These are phyloP conservation scores for Ploceus nigricollis DNA, from an alignment of 2,113 vertebrate genomes.

Conservation along the genomic window DNA sequence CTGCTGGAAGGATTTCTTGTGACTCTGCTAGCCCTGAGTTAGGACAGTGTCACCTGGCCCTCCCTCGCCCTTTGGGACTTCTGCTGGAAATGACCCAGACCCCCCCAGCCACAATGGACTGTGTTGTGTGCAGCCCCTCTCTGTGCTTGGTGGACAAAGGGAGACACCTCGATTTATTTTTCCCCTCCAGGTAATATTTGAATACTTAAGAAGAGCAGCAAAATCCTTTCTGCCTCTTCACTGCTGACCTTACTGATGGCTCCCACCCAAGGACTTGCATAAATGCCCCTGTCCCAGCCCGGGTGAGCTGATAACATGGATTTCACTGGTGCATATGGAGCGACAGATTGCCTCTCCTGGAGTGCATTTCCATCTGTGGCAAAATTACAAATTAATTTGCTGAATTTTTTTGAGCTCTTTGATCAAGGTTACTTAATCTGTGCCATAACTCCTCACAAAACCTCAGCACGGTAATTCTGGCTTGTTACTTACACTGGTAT, in stretches of 20 bases:
- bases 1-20: neutral
- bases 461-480: neutral
- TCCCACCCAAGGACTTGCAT: neutral
- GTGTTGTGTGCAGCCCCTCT: rapidly evolving
- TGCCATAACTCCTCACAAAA: neutral
- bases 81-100: neutral
- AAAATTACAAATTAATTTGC: slow-evolving; percentile 41
- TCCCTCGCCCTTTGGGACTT: neutral
- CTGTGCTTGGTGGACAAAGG: neutral
- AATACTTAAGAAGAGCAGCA: neutral
- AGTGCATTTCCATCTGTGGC: slow-evolving; percentile 28
- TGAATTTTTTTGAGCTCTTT: slow-evolving; percentile 8
- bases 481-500: neutral
- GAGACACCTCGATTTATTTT: neutral
- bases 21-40: neutral
- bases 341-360: slow-evolving; percentile 39
- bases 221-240: neutral
- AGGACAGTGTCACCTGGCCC: neutral
- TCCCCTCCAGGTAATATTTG: neutral
- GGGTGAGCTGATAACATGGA: neutral
- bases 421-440: slow-evolving; percentile 28
- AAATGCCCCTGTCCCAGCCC: neutral
- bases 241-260: neutral
- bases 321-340: slow-evolving; percentile 35
- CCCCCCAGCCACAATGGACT: no score